phyloP scores from a whole-genome alignment of 2,888 invertebrate genomes.

The Cryptosula pallasiana region DNA sequence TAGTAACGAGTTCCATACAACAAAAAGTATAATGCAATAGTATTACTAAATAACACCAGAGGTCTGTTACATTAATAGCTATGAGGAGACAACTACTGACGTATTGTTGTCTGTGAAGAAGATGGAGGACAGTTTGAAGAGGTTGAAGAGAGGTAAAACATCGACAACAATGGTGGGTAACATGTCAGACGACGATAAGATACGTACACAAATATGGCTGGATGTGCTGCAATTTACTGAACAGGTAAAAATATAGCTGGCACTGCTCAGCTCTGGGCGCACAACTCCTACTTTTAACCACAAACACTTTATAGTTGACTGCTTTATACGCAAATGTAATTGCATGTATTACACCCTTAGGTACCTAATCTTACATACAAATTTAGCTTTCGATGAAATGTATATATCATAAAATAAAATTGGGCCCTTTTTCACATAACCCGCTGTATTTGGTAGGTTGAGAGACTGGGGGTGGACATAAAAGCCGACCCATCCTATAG shows the following conservation, averaged over 20 bases:
- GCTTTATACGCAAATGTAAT: no score
- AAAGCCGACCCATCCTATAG: background rate
- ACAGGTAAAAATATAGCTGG: slow-evolving; percentile 58
- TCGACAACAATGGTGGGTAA: slow-evolving; percentile 55
- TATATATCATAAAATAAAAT: no score
- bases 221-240: slow-evolving; percentile 74
- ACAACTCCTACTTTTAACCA: no score
- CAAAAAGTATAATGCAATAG: no score
- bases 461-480: background rate
- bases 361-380: no score
- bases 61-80: slow-evolving; percentile 39
- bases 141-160: slow-evolving; percentile 78
- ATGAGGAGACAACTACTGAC: slow-evolving; percentile 65
- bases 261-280: no score
- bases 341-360: no score
- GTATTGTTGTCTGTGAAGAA: slow-evolving; percentile 87
- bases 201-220: slow-evolving; percentile 78
- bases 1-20: no score
- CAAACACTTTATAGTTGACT: no score
- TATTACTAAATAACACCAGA: no score
- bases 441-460: background rate
- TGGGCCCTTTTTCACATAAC: no score
- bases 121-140: slow-evolving; percentile 87
- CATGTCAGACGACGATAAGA: slow-evolving; percentile 88
- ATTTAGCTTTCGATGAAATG: no score